A percentile compares a stretch with the other conserved stretches of the same genome.
Conservation (phyloP, 2,113 vertebrate species). For the Rana temporaria region DNA sequence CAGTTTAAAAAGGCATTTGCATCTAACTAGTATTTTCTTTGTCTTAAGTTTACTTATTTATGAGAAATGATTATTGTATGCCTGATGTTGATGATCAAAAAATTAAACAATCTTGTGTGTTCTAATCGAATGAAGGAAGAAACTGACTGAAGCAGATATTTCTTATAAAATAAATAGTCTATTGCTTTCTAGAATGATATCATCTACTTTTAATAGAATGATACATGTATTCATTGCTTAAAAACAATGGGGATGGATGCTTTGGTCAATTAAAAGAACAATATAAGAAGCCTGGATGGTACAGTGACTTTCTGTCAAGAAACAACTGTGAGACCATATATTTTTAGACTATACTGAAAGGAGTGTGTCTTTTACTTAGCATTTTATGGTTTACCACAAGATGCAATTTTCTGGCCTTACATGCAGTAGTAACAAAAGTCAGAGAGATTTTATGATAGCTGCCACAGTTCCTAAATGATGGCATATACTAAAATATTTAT, state of each 20-base stretch:
- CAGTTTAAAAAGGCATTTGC: too few species aligned
- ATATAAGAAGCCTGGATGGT: constrained; percentile 77
- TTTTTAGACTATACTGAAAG: constrained; percentile 88
- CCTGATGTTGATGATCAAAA: too few species aligned
- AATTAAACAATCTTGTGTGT: too few species aligned
- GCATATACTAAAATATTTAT: constrained; percentile 90
- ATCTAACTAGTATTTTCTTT: too few species aligned
- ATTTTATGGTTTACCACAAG: constrained; percentile 89
- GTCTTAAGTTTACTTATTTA: too few species aligned
- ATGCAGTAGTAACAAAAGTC: constrained; percentile 89
- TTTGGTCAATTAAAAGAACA: constrained; percentile 73
- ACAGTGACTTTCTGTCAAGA: constrained; percentile 73
- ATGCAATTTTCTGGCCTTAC: constrained; percentile 88
- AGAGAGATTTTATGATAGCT: constrained; percentile 87
- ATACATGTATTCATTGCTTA: constrained; percentile 72
- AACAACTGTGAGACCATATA: constrained; percentile 80
- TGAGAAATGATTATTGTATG: too few species aligned
- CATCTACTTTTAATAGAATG: constrained; percentile 66
- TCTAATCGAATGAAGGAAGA: too few species aligned
- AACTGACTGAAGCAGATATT: background rate
- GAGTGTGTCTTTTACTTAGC: constrained; percentile 85
- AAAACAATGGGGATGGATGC: constrained; percentile 76
- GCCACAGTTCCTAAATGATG: constrained; percentile 89
- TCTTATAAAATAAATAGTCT: background rate
- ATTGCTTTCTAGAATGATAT: background rate